A percentile compares a stretch with the other conserved stretches of the same genome.
Evolutionary conservation across 2,113 vertebrate species (phyloP).

Genomic region (Rhadina sibilatrix): DNA sequence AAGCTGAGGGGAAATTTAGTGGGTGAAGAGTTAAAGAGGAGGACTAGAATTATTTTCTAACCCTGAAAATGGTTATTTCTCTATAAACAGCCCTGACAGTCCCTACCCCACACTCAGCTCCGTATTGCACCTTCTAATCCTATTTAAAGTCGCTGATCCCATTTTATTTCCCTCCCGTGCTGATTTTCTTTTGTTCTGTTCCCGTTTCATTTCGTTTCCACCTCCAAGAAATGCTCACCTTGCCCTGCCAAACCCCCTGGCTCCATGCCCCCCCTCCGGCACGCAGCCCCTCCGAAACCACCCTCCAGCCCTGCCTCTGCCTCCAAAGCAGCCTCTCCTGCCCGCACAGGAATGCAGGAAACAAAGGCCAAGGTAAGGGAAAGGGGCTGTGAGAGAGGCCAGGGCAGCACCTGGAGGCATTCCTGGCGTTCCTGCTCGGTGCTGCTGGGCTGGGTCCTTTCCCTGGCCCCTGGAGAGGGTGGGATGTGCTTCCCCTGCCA

Average conservation of each 20-base stretch:
- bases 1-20: not conserved
- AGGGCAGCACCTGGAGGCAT: fast-evolving
- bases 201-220: slow-evolving; percentile 68
- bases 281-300: slow-evolving; percentile 76
- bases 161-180: not conserved
- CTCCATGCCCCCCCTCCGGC: slow-evolving; percentile 75
- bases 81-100: fast-evolving
- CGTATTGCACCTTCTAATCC: slow-evolving; percentile 45
- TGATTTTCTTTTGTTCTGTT: slow-evolving; percentile 35
- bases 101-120: not conserved
- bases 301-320: slow-evolving; percentile 64
- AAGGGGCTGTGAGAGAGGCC: not conserved
- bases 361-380: slow-evolving; percentile 81
- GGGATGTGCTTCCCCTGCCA: not conserved
- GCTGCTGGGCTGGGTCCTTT: not conserved
- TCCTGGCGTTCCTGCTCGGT: not conserved
- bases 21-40: not conserved
- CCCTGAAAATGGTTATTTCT: not conserved
- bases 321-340: not conserved
- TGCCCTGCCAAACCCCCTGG: slow-evolving; percentile 74
- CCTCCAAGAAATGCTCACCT: slow-evolving; percentile 81
- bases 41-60: not conserved
- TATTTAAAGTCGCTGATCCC: fast-evolving
- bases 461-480: not conserved
- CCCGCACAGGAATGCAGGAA: slow-evolving; percentile 66